Conservation (phyloP, 2,888 invertebrate genomes). For the Lithosia quadra region DNA sequence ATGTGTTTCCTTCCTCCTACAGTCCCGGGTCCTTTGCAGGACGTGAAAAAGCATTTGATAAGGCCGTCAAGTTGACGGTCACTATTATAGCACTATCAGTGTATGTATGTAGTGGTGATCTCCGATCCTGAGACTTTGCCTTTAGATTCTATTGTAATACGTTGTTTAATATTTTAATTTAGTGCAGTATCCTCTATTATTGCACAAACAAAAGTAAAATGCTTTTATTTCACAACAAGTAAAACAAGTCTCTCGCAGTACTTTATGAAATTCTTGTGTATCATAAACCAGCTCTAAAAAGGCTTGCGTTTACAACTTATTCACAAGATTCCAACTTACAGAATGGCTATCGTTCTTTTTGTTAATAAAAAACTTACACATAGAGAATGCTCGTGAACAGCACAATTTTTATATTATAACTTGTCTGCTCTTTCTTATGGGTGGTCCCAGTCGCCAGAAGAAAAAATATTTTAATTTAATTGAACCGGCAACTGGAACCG, state of each 20-base stretch:
- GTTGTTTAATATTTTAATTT: not conserved
- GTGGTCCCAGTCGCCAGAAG: too few species aligned
- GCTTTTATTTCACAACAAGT: not conserved
- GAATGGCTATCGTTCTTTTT: not conserved
- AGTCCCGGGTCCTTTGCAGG: too few species aligned
- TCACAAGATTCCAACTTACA: not conserved
- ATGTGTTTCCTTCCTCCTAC: too few species aligned
- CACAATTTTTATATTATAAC: too few species aligned
- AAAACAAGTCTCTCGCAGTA: not conserved
- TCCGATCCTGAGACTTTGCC: too few species aligned
- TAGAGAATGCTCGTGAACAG: not conserved
- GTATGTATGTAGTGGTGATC: too few species aligned
- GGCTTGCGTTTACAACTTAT: not conserved
- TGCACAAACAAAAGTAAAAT: not conserved
- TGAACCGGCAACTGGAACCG: too few species aligned
- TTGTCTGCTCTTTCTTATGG: too few species aligned
- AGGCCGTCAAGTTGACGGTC: too few species aligned
- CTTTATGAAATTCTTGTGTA: slow-evolving; percentile 3
- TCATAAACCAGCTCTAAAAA: slow-evolving; percentile 6
- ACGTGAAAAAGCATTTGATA: too few species aligned
- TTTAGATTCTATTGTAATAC: not conserved
- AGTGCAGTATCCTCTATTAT: not conserved
- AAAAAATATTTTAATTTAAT: too few species aligned
- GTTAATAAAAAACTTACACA: not conserved
- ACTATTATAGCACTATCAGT: too few species aligned